phyloP scores from a whole-genome alignment of 2,113 vertebrate genomes.

The Andinoacara biseriatus region DNA sequence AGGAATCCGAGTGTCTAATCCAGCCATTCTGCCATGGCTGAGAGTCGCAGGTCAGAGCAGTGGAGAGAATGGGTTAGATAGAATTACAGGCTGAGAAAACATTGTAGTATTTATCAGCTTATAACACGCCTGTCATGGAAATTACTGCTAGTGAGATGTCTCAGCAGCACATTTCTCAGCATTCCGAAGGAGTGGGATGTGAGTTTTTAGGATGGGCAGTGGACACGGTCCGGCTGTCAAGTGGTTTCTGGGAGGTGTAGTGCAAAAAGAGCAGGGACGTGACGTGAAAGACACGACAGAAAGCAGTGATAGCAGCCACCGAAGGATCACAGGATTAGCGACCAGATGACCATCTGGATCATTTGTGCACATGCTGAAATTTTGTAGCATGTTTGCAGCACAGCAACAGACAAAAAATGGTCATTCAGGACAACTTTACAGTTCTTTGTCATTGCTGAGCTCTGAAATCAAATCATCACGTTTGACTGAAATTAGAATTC shows the following conservation, averaged over 20 bases:
- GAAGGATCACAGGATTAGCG: not conserved
- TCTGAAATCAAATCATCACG: not conserved
- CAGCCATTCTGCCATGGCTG: not conserved
- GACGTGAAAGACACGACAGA: not conserved
- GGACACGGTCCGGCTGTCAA: conserved; percentile 20
- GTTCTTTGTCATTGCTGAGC: not conserved
- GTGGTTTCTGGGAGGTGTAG: conserved; percentile 13
- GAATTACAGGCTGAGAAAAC: conserved; percentile 40
- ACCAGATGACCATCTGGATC: not conserved
- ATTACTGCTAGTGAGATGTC: conserved; percentile 19
- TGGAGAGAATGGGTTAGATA: conserved; percentile 9
- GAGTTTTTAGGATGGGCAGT: conserved; percentile 17
- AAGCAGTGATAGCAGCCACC: not conserved
- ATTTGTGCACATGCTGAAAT: not conserved
- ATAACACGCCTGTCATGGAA: conserved; percentile 35
- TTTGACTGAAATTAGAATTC: conserved; percentile 20
- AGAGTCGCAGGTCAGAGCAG: conserved; percentile 4
- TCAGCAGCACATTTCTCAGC: conserved; percentile 20
- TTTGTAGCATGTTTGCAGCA: not conserved
- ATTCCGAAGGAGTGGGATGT: conserved; percentile 10
- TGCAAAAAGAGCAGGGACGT: not conserved
- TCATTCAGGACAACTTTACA: not conserved
- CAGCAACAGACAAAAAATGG: not conserved
- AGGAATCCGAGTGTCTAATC: conserved; percentile 31
- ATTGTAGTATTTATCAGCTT: conserved; percentile 41